A percentile compares a stretch with the other conserved stretches of the same genome.
Evolutionary conservation across 2,113 vertebrate species (phyloP).

Genomic region (Scortum barcoo): DNA sequence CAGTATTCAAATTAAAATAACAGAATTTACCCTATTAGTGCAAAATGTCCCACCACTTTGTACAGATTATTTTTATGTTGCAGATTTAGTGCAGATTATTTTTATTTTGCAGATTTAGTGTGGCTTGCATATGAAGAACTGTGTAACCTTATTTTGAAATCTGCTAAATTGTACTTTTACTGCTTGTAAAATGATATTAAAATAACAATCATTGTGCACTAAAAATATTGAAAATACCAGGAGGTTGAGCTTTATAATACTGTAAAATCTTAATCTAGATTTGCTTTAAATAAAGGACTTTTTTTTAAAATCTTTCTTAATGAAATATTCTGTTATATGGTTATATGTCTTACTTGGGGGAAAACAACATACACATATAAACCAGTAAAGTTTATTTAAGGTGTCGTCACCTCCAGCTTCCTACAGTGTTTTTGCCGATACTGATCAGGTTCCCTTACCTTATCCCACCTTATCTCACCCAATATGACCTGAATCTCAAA

Average conservation of each 20-base stretch:
- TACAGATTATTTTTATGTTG: slow-evolving; percentile 5
- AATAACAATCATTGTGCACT: background rate
- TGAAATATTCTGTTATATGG: background rate
- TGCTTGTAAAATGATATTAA: background rate
- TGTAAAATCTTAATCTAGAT: background rate
- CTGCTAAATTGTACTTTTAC: background rate
- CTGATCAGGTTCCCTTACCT: slow-evolving; percentile 31
- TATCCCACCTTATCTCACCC: slow-evolving; percentile 34
- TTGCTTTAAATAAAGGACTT: background rate
- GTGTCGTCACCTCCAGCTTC: background rate
- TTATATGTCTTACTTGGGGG: background rate
- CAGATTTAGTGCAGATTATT: background rate
- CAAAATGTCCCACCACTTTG: background rate
- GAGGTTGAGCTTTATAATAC: background rate
- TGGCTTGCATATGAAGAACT: background rate
- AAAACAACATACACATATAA: background rate
- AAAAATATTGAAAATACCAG: background rate
- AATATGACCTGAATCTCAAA: slow-evolving; percentile 50
- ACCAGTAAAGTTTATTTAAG: slow-evolving; percentile 3
- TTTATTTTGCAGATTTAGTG: background rate
- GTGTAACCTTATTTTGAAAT: background rate
- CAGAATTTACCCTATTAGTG: background rate
- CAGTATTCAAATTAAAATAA: background rate
- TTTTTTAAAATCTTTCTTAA: background rate
- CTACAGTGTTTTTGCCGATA: slow-evolving; percentile 1